Evolutionary conservation across 2,797 vertebrate genomes (phyloP), one percentile per base, ranked within the genome.

Genomic region (Nannoperca australis): DNA sequence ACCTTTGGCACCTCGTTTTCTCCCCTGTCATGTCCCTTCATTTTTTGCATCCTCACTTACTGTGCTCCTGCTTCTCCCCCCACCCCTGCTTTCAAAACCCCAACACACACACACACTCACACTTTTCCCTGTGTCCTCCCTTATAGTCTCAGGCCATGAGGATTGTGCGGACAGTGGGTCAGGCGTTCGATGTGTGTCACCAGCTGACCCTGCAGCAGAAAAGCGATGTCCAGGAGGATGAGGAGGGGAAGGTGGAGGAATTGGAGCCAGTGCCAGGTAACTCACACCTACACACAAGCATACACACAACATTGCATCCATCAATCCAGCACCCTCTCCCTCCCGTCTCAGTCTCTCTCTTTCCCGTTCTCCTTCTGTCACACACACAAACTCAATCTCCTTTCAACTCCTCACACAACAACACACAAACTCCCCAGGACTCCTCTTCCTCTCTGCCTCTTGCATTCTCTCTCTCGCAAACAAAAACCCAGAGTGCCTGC

Each of bases 101-200:
- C 14, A 42, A 22, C 70, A 62, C 24, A 38, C 58, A 38, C 75
- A 70, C 58, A 40, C 42, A 42, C 55, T 55, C 56, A 8, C 50
- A 58, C 45, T 20, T 40, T 45, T 55, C 11, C 73, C 34, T 54
- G 5, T 65, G 56, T 77, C 32, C 64, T 63, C 60, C 36, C 60
- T 69, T 1, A 9, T 92, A 99, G 98, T 99, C 97, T 85, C 98
- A 99, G 76, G 98, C 98, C 73, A 98, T 99, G 98, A 95, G 97
- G 83, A 98, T 99, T 0, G 98, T 99, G 70, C 95, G 97, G 73
- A 99, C 98, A 0, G 97, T 99, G 85, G 98, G 98, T 4, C 98
- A 99, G 90, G 98, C 98, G 0, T 99, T 99, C 0, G 98, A 99
- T 80, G 98, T 99, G 83, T 99, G 98, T 83, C 98, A 99, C 91